These are phyloP conservation scores for Pycnomerus fuliginosus DNA, from an alignment of 2,888 invertebrate species.

Conservation along the genomic window DNA sequence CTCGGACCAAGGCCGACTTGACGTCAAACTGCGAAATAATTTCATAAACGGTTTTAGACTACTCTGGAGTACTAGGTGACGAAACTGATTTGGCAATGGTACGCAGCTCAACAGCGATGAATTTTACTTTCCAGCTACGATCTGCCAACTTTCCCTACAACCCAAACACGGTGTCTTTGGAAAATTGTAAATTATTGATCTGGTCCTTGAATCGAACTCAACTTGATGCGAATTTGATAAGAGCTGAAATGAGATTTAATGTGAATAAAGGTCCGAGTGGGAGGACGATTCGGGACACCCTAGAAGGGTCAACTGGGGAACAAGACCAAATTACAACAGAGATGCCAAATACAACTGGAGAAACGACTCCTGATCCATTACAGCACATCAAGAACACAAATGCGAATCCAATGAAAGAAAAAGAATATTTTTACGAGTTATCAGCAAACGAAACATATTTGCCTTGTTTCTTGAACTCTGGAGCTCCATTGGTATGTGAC, in stretches of 20 bases:
- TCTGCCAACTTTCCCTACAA: slow-evolving; percentile 2
- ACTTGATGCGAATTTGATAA: neutral
- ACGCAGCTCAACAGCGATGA: neutral
- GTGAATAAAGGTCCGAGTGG: too few relatives aligned
- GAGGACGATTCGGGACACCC: too few relatives aligned
- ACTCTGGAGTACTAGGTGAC: slow-evolving; percentile 3
- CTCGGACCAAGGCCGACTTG: too few relatives aligned
- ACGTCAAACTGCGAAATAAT: too few relatives aligned
- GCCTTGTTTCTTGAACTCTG: too few relatives aligned
- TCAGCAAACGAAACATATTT: too few relatives aligned
- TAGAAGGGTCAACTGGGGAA: neutral
- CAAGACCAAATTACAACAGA: neutral
- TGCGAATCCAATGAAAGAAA: too few relatives aligned
- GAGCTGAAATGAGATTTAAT: neutral
- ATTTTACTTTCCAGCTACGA: slow-evolving; percentile 2
- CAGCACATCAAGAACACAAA: too few relatives aligned
- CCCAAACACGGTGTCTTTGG: neutral
- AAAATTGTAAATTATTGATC: slow-evolving; percentile 1
- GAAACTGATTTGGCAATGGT: slow-evolving; percentile 4
- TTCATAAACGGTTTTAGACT: too few relatives aligned
- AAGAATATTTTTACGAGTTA: too few relatives aligned
- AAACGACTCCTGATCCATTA: neutral
- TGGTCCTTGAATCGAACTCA: slow-evolving; percentile 2
- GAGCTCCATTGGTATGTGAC: too few relatives aligned
- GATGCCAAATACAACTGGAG: neutral